Conservation (phyloP, 2,888 invertebrate species). For the Latrodectus hesperus region DNA sequence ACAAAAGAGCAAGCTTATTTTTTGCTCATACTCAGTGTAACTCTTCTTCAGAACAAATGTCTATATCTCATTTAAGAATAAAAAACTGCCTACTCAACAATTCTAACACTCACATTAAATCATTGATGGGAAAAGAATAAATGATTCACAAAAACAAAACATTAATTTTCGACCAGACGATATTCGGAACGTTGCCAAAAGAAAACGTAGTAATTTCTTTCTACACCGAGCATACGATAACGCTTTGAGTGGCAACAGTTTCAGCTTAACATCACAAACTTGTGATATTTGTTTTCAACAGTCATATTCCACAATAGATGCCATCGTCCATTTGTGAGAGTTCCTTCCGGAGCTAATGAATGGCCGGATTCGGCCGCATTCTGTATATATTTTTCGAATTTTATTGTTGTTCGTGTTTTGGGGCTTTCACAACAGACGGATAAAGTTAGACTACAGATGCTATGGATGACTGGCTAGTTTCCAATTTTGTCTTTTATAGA, state of each 20-base stretch:
- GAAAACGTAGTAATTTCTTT: background rate
- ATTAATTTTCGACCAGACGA: background rate
- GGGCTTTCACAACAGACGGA: constrained; percentile 5
- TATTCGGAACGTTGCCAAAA: constrained; percentile 6
- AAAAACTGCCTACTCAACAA: background rate
- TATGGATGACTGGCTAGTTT: constrained; percentile 35
- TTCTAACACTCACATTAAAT: background rate
- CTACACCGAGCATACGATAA: constrained; percentile 7
- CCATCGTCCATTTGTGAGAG: constrained; percentile 56
- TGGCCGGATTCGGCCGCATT: constrained; percentile 43
- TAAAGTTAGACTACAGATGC: background rate
- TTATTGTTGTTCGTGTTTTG: constrained; percentile 16
- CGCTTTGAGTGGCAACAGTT: constrained; percentile 21
- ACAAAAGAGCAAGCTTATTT: background rate
- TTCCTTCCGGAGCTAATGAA: constrained; percentile 58
- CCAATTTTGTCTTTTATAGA: constrained; percentile 4
- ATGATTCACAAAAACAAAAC: background rate
- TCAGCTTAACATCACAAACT: constrained; percentile 18
- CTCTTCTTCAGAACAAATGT: background rate
- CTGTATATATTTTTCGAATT: constrained; percentile 6
- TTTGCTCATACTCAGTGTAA: background rate
- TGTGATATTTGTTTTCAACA: constrained; percentile 52
- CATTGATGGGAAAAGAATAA: background rate
- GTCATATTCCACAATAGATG: constrained; percentile 44
- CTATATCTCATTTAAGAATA: background rate